These are phyloP conservation scores for Acanthurus tractus DNA, from an alignment of 2,797 vertebrate species.

Conservation along the genomic window DNA sequence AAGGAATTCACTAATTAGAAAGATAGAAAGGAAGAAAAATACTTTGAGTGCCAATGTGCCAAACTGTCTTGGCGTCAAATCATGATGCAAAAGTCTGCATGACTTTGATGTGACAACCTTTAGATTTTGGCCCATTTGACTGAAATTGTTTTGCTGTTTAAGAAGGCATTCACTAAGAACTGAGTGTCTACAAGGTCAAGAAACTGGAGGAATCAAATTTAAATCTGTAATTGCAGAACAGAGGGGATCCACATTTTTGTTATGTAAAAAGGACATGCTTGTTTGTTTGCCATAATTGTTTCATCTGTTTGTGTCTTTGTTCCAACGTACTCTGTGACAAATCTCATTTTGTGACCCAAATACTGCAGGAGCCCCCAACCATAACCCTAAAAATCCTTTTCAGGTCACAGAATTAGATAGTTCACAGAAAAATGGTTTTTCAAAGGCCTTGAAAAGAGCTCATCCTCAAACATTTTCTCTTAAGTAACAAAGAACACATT, in stretches of 20 bases:
- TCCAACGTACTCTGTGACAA: no score
- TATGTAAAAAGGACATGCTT: not conserved
- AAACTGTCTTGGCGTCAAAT: not conserved
- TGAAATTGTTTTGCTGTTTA: not conserved
- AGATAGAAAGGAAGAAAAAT: no score
- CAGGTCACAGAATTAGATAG: no score
- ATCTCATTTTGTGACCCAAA: no score
- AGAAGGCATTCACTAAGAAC: not conserved
- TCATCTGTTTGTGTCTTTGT: not conserved
- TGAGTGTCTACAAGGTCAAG: not conserved
- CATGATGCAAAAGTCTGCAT: not conserved
- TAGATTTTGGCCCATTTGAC: not conserved
- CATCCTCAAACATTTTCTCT: not conserved
- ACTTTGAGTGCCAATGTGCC: no score
- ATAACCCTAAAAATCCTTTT: no score
- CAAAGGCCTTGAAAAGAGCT: not conserved
- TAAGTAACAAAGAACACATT: not conserved
- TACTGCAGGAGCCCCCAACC: no score
- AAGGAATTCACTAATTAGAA: no score
- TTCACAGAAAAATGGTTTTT: no score
- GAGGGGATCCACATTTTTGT: not conserved
- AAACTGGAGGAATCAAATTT: not conserved
- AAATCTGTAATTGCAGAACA: not conserved
- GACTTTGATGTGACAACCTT: not conserved
- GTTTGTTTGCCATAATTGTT: not conserved